Conservation (phyloP, 92 coral and sea anemone species). For the Phymanthus crucifer region DNA sequence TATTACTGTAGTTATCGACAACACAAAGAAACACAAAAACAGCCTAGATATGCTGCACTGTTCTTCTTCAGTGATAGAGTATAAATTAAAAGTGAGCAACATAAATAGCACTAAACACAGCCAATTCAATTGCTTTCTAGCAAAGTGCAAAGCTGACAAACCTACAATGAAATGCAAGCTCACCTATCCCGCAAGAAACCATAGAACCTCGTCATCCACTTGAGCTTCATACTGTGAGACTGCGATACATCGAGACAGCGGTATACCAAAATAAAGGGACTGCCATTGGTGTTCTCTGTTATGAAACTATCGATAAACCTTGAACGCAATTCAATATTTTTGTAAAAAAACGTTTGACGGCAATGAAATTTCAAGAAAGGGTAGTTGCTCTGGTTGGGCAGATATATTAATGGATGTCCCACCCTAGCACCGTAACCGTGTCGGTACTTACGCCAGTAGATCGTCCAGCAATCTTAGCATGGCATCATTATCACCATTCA, state of each 20-base stretch:
- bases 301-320: conserved; percentile 41
- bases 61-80: too few species aligned
- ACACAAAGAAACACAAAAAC: too few species aligned
- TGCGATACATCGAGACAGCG: conserved; percentile 39
- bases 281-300: conserved; percentile 18
- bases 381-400: not conserved
- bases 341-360: not conserved
- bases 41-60: too few species aligned
- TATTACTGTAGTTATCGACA: too few species aligned
- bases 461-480: conserved; percentile 16
- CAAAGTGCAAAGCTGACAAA: too few species aligned
- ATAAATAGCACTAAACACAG: too few species aligned
- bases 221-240: conserved; percentile 27
- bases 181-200: conserved; percentile 32
- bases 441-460: conserved; percentile 32
- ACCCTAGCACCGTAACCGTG: not conserved
- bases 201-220: conserved; percentile 38
- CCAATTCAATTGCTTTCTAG: too few species aligned
- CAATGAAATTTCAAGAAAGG: too few species aligned
- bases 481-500: not conserved
- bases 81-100: too few species aligned
- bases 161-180: not conserved
- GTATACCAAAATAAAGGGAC: conserved; percentile 37
- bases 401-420: not conserved
- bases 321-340: not conserved